Evolutionary conservation across 2,113 vertebrate genomes (phyloP), one percentile per base, ranked within the genome.

Genomic region (Albula glossodonta): DNA sequence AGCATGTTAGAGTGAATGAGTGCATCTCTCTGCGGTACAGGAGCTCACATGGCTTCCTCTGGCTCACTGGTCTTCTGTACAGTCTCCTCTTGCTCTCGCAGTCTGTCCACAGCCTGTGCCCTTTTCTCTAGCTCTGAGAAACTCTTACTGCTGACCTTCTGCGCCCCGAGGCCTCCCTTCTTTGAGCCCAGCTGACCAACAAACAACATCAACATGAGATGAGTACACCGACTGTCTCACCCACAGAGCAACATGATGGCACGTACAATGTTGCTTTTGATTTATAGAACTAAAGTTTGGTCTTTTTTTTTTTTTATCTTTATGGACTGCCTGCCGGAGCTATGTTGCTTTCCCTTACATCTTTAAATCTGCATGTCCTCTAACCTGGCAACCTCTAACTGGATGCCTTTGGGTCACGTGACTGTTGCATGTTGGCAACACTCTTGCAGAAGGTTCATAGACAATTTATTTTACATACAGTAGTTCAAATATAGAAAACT

Each of bases 131-230:
- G 94, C 77, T 97, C 97, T 0, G 91, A 97, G 91, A 99, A 99
- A 88, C 93, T 96, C 49, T 95, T 92, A 49, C 93, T 94, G 87
- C 97, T 97, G 51, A 99, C 95, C 91, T 98, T 99, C 88, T 99
- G 98, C 78, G 98, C 98, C 0, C 98, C 98, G 87, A 99, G 92
- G 12, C 97, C 96, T 5, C 95, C 96, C 88, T 97, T 99, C 87
- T 96, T 99, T 86, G 95, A 91, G 63, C 96, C 97, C 19, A 97
- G 89, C 98, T 99, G 85, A 52, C 79, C 51, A 5, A 48, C 60
- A 31, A 15, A 83, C 10, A 92, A 12, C 49, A 52, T 22, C 15
- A 50, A 19, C 19, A 51, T n/a, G 0, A 53, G 80, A 5, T n/a
- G 49, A 51, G 49, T 51, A 82, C n/a, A 81, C 31, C 0, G 9